phyloP scores from a whole-genome alignment of 2,797 vertebrate species.

The Pangasius larnaudii region DNA sequence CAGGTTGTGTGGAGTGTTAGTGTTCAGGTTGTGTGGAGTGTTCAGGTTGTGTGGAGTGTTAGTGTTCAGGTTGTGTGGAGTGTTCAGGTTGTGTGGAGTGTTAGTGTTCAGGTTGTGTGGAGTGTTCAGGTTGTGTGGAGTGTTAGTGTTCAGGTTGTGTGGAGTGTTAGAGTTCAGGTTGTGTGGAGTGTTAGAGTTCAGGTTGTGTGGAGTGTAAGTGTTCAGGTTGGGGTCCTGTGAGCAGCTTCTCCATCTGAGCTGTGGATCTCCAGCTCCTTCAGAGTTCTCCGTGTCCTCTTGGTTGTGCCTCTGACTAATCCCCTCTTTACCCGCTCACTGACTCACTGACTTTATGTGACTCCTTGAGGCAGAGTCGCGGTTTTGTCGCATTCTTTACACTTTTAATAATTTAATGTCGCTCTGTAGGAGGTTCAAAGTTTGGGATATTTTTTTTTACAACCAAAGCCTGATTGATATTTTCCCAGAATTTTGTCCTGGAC shows the following conservation, averaged over 20 bases:
- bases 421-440: not conserved
- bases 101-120: not conserved
- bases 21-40: no score
- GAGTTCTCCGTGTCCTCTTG: not conserved
- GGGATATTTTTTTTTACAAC: not conserved
- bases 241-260: not conserved
- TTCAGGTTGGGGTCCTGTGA: not conserved
- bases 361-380: not conserved
- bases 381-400: not conserved
- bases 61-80: not conserved
- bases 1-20: no score
- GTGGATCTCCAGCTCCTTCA: not conserved
- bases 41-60: no score
- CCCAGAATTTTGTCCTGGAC: not conserved
- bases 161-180: not conserved
- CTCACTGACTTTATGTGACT: not conserved
- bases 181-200: not conserved
- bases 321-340: not conserved
- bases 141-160: not conserved
- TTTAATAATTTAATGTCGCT: not conserved
- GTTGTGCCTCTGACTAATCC: not conserved
- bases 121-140: not conserved
- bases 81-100: not conserved
- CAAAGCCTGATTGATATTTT: not conserved
- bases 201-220: not conserved